Conservation (phyloP, 2,113 vertebrate genomes). For the Percina caprodes region DNA sequence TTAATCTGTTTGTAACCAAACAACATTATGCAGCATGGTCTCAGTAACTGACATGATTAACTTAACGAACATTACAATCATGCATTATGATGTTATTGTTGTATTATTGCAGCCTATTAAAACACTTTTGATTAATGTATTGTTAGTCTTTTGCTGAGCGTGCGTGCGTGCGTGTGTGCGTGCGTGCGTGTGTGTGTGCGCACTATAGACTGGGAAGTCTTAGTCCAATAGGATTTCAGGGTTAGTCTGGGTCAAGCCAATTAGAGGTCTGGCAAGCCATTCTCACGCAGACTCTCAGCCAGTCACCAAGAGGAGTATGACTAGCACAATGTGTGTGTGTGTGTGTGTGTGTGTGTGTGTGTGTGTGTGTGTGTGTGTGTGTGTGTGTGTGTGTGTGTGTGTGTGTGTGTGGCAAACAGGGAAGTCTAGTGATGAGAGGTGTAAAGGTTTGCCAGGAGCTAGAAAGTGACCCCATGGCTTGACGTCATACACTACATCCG, state of each 20-base stretch:
- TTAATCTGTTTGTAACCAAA: neutral
- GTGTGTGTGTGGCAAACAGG: constrained; percentile 60
- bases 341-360: constrained; percentile 40
- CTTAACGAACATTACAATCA: constrained; percentile 3
- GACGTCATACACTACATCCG: constrained; percentile 24
- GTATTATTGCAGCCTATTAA: constrained; percentile 18
- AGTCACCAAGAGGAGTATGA: constrained; percentile 79
- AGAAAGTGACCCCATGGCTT: constrained; percentile 66
- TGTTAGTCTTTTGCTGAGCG: constrained; percentile 37
- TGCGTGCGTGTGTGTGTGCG: constrained; percentile 21
- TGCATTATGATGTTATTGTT: constrained; percentile 23
- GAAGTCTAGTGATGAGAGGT: constrained; percentile 66
- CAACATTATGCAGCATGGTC: constrained; percentile 5
- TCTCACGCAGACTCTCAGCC: constrained; percentile 81
- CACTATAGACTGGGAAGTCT: constrained; percentile 80
- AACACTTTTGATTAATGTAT: constrained; percentile 55
- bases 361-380: constrained; percentile 44
- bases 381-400: constrained; percentile 22
- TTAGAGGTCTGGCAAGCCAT: constrained; percentile 88
- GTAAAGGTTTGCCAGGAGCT: constrained; percentile 70
- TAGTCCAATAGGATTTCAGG: constrained; percentile 89
- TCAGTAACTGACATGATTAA: neutral
- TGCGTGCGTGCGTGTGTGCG: constrained; percentile 39
- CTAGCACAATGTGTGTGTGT: constrained; percentile 64
- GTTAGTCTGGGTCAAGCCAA: constrained; percentile 90